Base-by-base conservation (phyloP, 2,797 vertebrate genomes). In the Tragelaphus eurycerus region DNA sequence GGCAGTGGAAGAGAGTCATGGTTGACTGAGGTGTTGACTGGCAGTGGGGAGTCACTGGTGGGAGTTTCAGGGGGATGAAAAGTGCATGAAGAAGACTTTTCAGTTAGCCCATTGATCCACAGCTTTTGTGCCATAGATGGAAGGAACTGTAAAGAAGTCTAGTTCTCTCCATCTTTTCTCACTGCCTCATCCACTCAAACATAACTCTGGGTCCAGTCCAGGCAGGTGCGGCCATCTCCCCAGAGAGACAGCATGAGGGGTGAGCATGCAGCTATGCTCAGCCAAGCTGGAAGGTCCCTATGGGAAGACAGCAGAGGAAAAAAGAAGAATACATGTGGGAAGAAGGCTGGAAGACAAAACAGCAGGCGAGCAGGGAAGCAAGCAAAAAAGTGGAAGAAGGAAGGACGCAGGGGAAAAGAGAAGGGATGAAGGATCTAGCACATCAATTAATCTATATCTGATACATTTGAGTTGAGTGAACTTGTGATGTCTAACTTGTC, bases 361-460 rank as follows among this genome's bases (percentile, higher is more conserved):
- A 52, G 64, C 34, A 84, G 81, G 60, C 2, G 59, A 60, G 21
- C 8, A 31, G 15, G 27, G 16, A 78, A 79, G 31, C 4, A 4
- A 57, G 29, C 9, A 34, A 57, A 27, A 81, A 31, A 85, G 34
- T 52, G 11, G 21, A 46, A 59, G 17, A 46, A 54, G 2, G 8
- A 21, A 3, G 4, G 3, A 1, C 2, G 0, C 14, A 11, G 23
- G 8, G 14, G 0, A 34, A 25, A 17, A n/a, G 43, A 2, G 29
- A 6, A n/a, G 16, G 25, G 6, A 17, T 4, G 31, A 62, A 17
- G 8, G n/a, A 76, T 60, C n/a, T 7, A 14, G 64, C 13, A 46
- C 46, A 8, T 71, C n/a, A 67, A 1, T 82, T 55, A 79, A 83
- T 55, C 55, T 21, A 1, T 0, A 43, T 43, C 43, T 90, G 67